Conservation (phyloP, 2,797 vertebrate genomes). For the Neostethus bicornis region DNA sequence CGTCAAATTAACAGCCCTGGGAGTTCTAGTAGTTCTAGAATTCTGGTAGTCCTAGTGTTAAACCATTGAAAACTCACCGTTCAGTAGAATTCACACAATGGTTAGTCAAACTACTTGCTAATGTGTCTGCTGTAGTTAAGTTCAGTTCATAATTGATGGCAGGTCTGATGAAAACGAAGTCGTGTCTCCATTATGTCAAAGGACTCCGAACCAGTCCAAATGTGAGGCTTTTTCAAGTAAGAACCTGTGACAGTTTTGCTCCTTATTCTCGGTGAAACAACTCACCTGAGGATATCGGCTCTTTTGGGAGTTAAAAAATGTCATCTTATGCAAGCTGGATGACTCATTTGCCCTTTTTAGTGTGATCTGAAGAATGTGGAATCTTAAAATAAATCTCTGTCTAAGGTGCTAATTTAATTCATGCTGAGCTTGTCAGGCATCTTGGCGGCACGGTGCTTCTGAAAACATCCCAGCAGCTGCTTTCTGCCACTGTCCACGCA, state of each 20-base stretch:
- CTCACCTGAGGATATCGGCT: constrained; percentile 26
- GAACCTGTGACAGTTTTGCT: constrained; percentile 27
- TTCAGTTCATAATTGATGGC: constrained; percentile 70
- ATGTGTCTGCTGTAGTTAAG: constrained; percentile 64
- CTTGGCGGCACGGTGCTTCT: neutral
- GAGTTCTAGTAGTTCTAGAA: no score
- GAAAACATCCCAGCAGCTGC: neutral
- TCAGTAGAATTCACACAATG: constrained; percentile 54
- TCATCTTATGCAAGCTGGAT: constrained; percentile 19
- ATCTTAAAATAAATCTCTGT: neutral
- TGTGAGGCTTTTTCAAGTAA: constrained; percentile 9
- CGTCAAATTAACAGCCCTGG: no score
- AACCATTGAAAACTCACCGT: no score
- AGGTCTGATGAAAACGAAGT: constrained; percentile 44
- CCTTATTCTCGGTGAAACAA: constrained; percentile 20
- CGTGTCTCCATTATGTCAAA: constrained; percentile 20
- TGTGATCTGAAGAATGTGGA: constrained; percentile 10
- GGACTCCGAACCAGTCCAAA: constrained; percentile 45
- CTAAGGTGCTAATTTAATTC: neutral
- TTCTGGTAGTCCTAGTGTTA: no score
- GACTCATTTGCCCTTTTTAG: constrained; percentile 24
- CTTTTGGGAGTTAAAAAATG: constrained; percentile 11
- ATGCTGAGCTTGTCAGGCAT: neutral
- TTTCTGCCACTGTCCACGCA: constrained; percentile 18
- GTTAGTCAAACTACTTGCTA: constrained; percentile 74